Conservation (phyloP, 2,113 vertebrate species). For the Periophthalmus modestus region DNA sequence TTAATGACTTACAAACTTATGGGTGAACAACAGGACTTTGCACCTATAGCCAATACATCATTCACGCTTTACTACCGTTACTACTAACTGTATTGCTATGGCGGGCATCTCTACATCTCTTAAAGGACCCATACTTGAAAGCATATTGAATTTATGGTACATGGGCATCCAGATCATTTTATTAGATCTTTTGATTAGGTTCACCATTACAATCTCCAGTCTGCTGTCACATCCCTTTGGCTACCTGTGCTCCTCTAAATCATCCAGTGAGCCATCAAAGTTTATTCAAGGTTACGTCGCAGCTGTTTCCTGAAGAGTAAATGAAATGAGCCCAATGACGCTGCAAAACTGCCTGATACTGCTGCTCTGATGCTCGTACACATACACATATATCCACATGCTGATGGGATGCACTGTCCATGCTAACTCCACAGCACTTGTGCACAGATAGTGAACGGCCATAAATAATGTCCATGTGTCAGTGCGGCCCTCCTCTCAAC, state of each 20-base stretch:
- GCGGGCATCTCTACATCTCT: background rate
- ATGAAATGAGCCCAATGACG: slow-evolving; percentile 56
- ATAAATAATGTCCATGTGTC: slow-evolving; percentile 31
- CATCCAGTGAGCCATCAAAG: slow-evolving; percentile 45
- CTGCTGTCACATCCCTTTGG: slow-evolving; percentile 42
- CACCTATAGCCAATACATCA: background rate
- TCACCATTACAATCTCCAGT: slow-evolving; percentile 28
- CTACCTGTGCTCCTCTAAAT: slow-evolving; percentile 27
- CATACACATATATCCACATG: background rate
- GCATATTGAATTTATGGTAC: background rate
- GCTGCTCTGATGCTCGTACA: background rate
- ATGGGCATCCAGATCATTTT: background rate
- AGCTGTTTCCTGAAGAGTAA: slow-evolving; percentile 61
- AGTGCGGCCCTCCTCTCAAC: slow-evolving; percentile 7
- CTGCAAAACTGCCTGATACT: slow-evolving; percentile 35
- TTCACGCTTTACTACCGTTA: background rate
- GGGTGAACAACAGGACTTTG: no score
- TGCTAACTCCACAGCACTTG: slow-evolving; percentile 7
- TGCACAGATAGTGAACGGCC: slow-evolving; percentile 1
- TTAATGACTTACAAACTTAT: no score
- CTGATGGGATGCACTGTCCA: slow-evolving; percentile 7
- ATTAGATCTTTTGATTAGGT: background rate
- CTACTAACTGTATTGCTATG: background rate
- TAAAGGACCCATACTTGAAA: background rate
- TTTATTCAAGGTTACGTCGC: slow-evolving; percentile 59